Percentiles rank a stretch among this genome's conserved stretches.
Evolutionary conservation across 2,888 invertebrate genomes (phyloP).

Genomic region (Watsonalla binaria): DNA sequence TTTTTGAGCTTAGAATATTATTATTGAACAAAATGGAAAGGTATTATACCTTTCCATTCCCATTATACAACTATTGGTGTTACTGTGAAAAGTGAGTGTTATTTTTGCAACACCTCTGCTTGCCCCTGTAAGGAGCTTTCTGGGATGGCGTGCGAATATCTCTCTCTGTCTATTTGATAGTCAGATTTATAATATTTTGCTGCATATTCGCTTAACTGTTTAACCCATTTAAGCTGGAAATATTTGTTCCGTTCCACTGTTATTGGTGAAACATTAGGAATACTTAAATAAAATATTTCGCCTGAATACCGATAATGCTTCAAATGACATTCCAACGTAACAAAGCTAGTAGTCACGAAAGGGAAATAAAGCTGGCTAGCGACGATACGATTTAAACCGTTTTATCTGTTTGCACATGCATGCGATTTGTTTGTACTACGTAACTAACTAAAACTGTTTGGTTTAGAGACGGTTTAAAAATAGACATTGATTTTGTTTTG

Average conservation of each 20-base stretch:
- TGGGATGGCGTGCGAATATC: too few species aligned
- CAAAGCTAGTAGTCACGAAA: slow-evolving; percentile 67
- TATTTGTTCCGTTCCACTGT: slow-evolving; percentile 36
- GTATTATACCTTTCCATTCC: too few species aligned
- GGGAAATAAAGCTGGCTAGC: slow-evolving; percentile 33
- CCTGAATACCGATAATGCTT: slow-evolving; percentile 67
- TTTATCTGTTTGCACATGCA: background rate
- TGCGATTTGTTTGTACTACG: background rate
- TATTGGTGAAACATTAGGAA: slow-evolving; percentile 46
- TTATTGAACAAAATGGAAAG: too few species aligned
- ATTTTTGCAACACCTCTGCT: too few species aligned
- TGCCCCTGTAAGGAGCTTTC: too few species aligned
- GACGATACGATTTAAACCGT: slow-evolving; percentile 13
- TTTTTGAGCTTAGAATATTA: too few species aligned
- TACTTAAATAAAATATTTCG: slow-evolving; percentile 54
- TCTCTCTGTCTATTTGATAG: too few species aligned
- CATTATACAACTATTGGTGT: too few species aligned
- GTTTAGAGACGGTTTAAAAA: background rate
- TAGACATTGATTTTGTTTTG: too few species aligned
- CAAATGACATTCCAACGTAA: slow-evolving; percentile 62
- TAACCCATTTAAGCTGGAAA: slow-evolving; percentile 17
- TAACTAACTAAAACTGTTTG: background rate
- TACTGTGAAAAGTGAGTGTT: too few species aligned
- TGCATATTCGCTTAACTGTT: background rate
- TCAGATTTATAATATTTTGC: background rate